Conservation (phyloP, 2,888 invertebrate species). For the Cylloceria caligata region DNA sequence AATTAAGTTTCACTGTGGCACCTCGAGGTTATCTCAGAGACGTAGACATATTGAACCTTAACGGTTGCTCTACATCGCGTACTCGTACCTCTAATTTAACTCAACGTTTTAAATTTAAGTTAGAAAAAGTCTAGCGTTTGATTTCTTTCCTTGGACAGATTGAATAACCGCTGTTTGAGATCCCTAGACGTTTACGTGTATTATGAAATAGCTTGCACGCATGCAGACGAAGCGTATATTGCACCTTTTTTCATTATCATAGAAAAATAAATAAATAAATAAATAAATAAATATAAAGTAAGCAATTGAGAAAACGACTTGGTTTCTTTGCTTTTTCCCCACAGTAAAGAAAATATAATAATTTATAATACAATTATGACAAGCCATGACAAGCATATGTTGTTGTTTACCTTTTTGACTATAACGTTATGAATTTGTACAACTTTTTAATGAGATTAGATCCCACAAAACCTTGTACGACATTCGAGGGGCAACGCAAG, state of each 20-base stretch:
- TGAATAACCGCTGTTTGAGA: conserved; percentile 7
- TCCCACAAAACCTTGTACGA: too few species aligned
- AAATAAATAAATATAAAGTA: too few species aligned
- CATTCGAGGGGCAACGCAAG: too few species aligned
- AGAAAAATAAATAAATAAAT: too few species aligned
- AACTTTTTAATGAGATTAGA: too few species aligned
- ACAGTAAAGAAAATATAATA: too few species aligned
- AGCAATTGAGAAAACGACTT: too few species aligned
- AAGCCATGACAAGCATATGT: too few species aligned
- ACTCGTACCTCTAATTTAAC: conserved; percentile 5
- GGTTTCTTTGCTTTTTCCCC: too few species aligned
- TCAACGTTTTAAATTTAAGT: conserved; percentile 43
- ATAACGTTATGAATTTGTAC: too few species aligned
- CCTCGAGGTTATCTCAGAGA: background rate
- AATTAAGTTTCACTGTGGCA: background rate
- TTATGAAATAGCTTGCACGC: background rate
- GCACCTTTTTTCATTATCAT: background rate
- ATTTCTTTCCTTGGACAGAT: conserved; percentile 35
- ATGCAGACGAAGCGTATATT: background rate
- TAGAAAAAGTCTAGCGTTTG: conserved; percentile 16
- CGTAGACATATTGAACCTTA: conserved; percentile 18
- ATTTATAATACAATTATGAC: too few species aligned
- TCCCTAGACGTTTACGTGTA: background rate
- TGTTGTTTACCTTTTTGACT: too few species aligned
- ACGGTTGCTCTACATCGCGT: conserved; percentile 27